Conservation (phyloP, 2,888 invertebrate genomes). For the Morpho achilles region DNA sequence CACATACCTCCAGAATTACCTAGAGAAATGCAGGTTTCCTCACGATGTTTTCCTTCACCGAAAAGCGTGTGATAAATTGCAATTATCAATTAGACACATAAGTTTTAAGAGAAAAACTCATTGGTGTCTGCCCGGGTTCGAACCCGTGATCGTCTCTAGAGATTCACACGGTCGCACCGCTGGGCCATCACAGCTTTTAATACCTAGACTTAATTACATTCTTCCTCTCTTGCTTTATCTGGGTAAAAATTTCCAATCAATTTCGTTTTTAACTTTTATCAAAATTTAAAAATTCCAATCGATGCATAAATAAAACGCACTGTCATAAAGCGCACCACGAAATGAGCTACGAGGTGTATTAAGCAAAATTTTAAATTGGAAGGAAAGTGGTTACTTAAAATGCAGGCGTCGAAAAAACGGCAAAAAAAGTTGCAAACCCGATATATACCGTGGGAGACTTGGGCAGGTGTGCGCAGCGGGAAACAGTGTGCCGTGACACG, state of each 20-base stretch:
- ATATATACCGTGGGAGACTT: constrained; percentile 69
- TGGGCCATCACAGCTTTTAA: too few species aligned
- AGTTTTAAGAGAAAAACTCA: too few species aligned
- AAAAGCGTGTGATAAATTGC: too few species aligned
- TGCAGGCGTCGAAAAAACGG: constrained; percentile 53
- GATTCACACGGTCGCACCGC: too few species aligned
- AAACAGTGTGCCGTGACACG: constrained; percentile 37
- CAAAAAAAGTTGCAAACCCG: constrained; percentile 45
- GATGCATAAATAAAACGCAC: constrained; percentile 17
- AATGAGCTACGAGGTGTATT: constrained; percentile 46
- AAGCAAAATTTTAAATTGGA: constrained; percentile 64
- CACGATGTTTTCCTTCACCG: too few species aligned
- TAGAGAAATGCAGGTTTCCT: too few species aligned
- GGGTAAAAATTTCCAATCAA: background rate
- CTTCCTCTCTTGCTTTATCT: background rate
- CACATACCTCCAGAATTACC: too few species aligned
- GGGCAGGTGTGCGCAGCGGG: constrained; percentile 54
- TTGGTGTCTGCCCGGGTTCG: too few species aligned
- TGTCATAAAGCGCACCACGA: constrained; percentile 33
- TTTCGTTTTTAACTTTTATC: background rate
- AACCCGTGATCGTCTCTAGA: too few species aligned
- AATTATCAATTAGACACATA: too few species aligned
- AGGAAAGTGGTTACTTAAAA: constrained; percentile 69
- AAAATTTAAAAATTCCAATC: background rate
- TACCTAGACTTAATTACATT: too few species aligned